These are phyloP conservation scores for Ellobius talpinus DNA, from an alignment of 2,113 vertebrate genomes.

Conservation along the genomic window DNA sequence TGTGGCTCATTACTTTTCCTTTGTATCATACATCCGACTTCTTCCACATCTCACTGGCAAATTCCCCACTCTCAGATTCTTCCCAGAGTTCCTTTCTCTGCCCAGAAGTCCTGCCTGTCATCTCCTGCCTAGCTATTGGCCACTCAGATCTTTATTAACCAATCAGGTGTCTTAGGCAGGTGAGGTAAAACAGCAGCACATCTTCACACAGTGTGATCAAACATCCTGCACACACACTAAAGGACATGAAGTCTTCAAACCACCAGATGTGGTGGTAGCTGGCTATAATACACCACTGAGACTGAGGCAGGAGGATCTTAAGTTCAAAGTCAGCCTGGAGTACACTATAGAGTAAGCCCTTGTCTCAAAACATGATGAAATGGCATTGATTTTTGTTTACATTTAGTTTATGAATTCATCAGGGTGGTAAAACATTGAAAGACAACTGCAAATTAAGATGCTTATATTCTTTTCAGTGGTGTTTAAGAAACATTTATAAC, in stretches of 20 bases:
- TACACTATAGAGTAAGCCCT: neutral
- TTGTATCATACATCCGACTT: neutral
- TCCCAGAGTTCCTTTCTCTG: neutral
- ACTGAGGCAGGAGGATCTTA: neutral
- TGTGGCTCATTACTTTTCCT: neutral
- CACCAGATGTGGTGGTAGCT: neutral
- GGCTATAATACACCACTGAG: neutral
- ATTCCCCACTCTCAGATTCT: neutral
- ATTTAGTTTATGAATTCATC: conserved; percentile 23
- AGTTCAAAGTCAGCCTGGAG: neutral
- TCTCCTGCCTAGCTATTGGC: neutral
- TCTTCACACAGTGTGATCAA: neutral
- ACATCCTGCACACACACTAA: neutral
- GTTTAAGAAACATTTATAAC: neutral
- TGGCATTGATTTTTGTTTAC: neutral
- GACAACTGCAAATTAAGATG: neutral
- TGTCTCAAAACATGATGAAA: neutral
- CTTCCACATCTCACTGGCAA: neutral
- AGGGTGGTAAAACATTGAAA: neutral
- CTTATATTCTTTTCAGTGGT: neutral
- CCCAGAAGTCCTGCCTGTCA: neutral
- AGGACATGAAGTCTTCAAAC: neutral
- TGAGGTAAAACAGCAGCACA: neutral
- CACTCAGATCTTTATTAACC: neutral
- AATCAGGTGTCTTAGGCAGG: neutral